Evolutionary conservation across 2,113 vertebrate genomes (phyloP).

Genomic region (Myocastor coypus): DNA sequence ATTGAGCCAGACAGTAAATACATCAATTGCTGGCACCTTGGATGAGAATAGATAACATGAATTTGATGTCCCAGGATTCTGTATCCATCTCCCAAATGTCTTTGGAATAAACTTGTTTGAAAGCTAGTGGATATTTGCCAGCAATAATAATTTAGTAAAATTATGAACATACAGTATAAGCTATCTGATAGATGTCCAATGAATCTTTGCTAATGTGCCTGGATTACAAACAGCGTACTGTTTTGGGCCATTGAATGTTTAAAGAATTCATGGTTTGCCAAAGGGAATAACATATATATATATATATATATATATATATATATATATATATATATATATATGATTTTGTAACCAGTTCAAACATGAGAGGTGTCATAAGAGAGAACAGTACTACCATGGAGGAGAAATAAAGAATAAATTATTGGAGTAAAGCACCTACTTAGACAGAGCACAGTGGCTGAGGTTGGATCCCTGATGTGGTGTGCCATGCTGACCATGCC

Average conservation of each 20-base stretch:
- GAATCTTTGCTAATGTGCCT: neutral
- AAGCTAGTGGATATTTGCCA: neutral
- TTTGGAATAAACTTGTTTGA: constrained; percentile 10
- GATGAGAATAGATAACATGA: neutral
- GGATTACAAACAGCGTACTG: neutral
- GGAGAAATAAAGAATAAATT: neutral
- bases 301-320: too few species aligned
- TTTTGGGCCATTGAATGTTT: neutral
- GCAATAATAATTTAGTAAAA: neutral
- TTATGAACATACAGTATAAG: neutral
- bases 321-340: too few species aligned
- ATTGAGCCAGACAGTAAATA: neutral
- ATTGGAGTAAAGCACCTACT: too few species aligned
- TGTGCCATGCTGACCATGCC: too few species aligned
- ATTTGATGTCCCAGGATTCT: neutral
- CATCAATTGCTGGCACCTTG: neutral
- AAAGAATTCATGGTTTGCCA: neutral
- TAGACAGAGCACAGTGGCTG: too few species aligned
- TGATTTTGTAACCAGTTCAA: neutral
- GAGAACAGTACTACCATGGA: neutral
- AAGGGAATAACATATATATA: neutral
- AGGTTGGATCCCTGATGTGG: too few species aligned
- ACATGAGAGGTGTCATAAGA: neutral
- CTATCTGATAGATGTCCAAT: neutral
- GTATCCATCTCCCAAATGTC: neutral